Conservation (phyloP, 2,113 vertebrate genomes). For the Paraplagusia blochii region DNA sequence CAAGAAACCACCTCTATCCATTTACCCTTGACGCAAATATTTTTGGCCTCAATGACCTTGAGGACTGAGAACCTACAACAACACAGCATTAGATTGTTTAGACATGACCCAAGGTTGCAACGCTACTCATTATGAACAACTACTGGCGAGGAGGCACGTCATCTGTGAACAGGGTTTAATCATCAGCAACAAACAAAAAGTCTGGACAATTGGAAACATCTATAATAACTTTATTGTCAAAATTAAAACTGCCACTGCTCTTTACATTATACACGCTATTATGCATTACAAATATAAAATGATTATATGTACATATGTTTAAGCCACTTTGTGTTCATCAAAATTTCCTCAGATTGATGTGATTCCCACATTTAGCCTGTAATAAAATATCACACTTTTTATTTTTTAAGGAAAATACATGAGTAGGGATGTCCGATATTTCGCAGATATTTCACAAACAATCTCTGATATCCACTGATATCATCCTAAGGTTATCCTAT, state of each 20-base stretch:
- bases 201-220: constrained; percentile 69
- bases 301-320: constrained; percentile 77
- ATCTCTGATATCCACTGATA: no score
- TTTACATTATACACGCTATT: constrained; percentile 80
- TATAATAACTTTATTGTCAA: constrained; percentile 79
- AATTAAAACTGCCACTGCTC: constrained; percentile 75
- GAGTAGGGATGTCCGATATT: no score
- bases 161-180: not conserved
- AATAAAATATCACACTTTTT: constrained; percentile 32
- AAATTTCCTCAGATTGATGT: constrained; percentile 47
- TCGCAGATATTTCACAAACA: no score
- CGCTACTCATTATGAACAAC: no score
- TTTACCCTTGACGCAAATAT: no score
- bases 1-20: no score
- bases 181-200: constrained; percentile 9
- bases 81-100: no score
- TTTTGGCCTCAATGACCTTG: no score
- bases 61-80: no score
- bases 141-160: no score
- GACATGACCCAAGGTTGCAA: no score
- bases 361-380: constrained; percentile 28
- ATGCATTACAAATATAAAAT: constrained; percentile 73
- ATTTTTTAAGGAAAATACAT: constrained; percentile 27
- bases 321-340: constrained; percentile 52
- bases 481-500: no score